Conservation (phyloP, 92 coral and sea anemone genomes). For the Palythoa grandiflora region DNA sequence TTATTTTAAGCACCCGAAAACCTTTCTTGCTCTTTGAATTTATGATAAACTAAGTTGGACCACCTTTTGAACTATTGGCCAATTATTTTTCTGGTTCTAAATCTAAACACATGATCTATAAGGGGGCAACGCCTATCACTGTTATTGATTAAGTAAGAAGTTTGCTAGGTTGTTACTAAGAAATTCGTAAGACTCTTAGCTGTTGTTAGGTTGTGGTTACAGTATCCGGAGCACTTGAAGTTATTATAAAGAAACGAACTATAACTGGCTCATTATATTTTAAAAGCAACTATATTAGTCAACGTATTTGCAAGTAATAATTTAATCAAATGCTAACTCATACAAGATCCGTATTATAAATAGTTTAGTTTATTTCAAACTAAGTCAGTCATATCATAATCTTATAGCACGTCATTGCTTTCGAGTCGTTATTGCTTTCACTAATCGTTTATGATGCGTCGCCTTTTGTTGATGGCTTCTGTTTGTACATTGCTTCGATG, state of each 20-base stretch:
- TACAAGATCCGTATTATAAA: background rate
- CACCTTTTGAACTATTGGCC: too few species aligned
- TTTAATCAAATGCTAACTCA: background rate
- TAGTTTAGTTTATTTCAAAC: background rate
- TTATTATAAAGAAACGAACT: background rate
- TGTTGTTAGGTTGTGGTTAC: background rate
- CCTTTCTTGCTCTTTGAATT: too few species aligned
- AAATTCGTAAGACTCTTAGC: background rate
- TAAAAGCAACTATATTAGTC: background rate
- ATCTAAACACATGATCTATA: too few species aligned
- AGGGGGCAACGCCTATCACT: too few species aligned
- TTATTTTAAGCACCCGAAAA: too few species aligned
- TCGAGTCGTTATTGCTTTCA: too few species aligned
- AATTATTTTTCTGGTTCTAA: too few species aligned
- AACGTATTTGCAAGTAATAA: background rate
- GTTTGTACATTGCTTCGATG: background rate
- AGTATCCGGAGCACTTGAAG: background rate
- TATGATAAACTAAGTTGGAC: too few species aligned
- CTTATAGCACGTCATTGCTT: background rate
- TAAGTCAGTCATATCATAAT: background rate
- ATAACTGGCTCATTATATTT: background rate
- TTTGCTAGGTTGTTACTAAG: background rate
- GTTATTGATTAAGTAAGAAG: too few species aligned
- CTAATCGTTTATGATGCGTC: background rate
- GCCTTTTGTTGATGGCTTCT: background rate